Evolutionary conservation across 2,113 vertebrate species (phyloP).

Genomic region (Pelecanoides urinatrix): DNA sequence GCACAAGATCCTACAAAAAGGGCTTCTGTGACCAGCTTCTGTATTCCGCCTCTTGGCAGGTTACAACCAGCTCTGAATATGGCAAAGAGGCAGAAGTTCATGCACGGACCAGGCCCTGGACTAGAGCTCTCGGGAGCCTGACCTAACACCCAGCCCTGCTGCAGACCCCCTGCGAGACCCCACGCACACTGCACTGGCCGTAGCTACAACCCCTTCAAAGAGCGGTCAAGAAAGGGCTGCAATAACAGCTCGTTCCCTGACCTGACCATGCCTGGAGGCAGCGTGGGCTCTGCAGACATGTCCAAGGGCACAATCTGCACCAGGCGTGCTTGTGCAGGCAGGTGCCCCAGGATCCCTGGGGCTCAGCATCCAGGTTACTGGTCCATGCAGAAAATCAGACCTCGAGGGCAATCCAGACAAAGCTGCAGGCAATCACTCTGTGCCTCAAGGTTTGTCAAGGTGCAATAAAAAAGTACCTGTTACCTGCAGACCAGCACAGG

Average conservation of each 20-base stretch:
- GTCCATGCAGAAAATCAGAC: not conserved
- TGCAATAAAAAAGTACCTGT: too few relatives aligned
- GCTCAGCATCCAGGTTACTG: not conserved
- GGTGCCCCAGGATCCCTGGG: not conserved
- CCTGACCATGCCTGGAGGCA: not conserved
- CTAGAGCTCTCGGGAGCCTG: not conserved
- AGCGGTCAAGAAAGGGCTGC: not conserved
- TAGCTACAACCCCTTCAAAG: not conserved
- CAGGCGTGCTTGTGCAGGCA: not conserved
- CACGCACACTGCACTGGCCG: not conserved
- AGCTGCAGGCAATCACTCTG: not conserved
- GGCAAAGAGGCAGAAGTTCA: not conserved
- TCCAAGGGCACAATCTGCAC: not conserved
- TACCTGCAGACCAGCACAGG: not conserved
- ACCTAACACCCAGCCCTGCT: not conserved
- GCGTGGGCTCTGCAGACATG: not conserved
- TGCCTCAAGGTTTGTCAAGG: not conserved
- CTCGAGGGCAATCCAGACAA: not conserved
- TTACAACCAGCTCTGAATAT: not conserved
- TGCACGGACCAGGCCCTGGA: not conserved
- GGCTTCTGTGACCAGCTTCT: not conserved
- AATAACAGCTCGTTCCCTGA: not conserved
- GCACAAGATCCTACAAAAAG: not conserved
- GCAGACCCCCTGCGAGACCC: not conserved
- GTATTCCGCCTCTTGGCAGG: not conserved